Base-by-base conservation (phyloP, 2,113 vertebrate genomes). In the Thomomys bottae region DNA sequence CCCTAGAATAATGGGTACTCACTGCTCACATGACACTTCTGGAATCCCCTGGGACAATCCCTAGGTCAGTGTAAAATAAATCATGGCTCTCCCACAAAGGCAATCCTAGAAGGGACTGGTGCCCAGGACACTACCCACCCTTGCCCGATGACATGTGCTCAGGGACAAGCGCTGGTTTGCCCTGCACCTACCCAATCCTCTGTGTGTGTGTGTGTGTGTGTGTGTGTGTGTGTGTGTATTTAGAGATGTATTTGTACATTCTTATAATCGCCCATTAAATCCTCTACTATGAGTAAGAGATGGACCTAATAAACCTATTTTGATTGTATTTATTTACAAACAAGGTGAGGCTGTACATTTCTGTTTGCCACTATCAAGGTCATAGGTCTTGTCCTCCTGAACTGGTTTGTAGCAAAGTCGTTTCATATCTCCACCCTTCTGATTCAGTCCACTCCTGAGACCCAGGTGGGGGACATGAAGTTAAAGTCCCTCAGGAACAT, bases 1-100 rank as follows among this genome's bases (percentile, higher is more conserved):
- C 96, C 97, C 95, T 95, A 93, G 93, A 96, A 95, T 97, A 97
- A 97, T 95, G 94, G 96, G 95, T 95, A 94, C 94, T 96, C 93
- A 64, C 92, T 81, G 94, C 96, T 97, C 93, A 97, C 96, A 97
- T 96, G 97, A 96, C 94, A 95, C 90, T 97, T 96, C 97, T 98
- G 97, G 98, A 98, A 97, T 97, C 96, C 96, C 97, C 97, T 96
- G 87, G 61, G 93, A 96, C 93, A 95, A 96, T 96, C 97, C 97
- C 88, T 73, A 97, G 97, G 97, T 96, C 96, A 94, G 63, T 88
- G 96, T 97, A 96, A 98, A 97, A 96, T 93, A 97, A 97, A 97
- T 97, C 96, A 97, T 72, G 89, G 84, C 73, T 95, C 83, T 95
- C 84, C 84, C 83, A 90, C 24, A 95, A 98, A 97, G 88, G 96